Evolutionary conservation across 2,797 vertebrate species (phyloP), one percentile per base, ranked within the genome.

Genomic region (Gila robusta): DNA sequence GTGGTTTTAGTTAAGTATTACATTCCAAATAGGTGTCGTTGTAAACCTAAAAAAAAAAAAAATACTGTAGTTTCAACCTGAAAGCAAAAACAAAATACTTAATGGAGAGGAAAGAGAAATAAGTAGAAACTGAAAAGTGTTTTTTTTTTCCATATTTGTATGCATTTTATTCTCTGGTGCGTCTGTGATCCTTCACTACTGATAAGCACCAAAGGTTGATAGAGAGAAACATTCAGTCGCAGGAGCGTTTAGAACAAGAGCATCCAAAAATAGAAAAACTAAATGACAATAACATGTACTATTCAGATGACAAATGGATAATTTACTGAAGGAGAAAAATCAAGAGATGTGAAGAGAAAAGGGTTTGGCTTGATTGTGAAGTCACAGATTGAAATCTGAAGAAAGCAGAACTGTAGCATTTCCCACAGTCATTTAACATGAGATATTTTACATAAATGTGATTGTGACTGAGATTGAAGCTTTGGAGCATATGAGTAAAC

Each of bases 401-500:
- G 6, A 28, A 66, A 37, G 49, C 52, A 82, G 10, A 32, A 35
- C 7, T 83, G 56, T 3, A 70, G 56, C 23, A 83, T 16, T 54
- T 78, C 9, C 41, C 12, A 66, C 64, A 44, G 28, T 39, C 26
- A 69, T 59, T 79, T 79, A 79, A 64, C 81, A 41, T 9, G 3
- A 47, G 41, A 23, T 37, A 35, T 72, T 74, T 44, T 12, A 26
- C 21, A 72, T 66, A 32, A 47, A 69, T 39, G 8, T 74, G 32
- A 52, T 54, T 21, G 21, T 64, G 39, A 21, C 44, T 66, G 47
- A 35, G 35, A 35, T 64, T 19, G 10, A 19, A 83, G 59, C 72
- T 86, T 78, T 81, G 28, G 71, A 79, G n/a, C 72, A 47, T 80
- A 77, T 44, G 59, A 28, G 79, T 62, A 54, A 28, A 77, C 76